phyloP scores from a whole-genome alignment of 2,888 invertebrate genomes.

The Scaptodrosophila latifasciaeformis region DNA sequence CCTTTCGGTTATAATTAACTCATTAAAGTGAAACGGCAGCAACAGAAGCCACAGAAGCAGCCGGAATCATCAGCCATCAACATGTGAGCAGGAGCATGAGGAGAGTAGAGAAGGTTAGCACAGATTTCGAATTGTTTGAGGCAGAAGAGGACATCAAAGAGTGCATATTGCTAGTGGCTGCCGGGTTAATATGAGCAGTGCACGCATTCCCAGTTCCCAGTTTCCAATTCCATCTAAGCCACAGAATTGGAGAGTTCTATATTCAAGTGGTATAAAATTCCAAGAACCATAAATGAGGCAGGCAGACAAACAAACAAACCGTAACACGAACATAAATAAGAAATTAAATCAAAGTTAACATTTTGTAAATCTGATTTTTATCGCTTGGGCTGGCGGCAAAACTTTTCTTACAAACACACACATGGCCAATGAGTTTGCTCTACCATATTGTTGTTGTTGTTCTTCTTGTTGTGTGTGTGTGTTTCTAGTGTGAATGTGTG shows the following conservation, averaged over 20 bases:
- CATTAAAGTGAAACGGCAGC: slow-evolving; percentile 67
- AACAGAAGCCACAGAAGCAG: slow-evolving; percentile 32
- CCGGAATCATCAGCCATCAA: slow-evolving; percentile 45
- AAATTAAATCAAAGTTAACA: slow-evolving; percentile 69
- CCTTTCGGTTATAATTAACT: slow-evolving; percentile 68
- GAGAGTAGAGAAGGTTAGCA: slow-evolving; percentile 1
- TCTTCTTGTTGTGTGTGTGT: background rate
- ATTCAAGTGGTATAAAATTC: too few relatives aligned
- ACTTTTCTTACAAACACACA: slow-evolving; percentile 1
- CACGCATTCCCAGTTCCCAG: too few relatives aligned
- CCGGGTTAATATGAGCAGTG: too few relatives aligned
- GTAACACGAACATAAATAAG: slow-evolving; percentile 58
- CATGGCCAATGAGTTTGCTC: background rate
- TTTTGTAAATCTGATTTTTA: slow-evolving; percentile 68
- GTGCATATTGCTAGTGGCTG: slow-evolving; percentile 20
- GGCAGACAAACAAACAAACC: slow-evolving; percentile 19
- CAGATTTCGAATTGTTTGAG: too few relatives aligned
- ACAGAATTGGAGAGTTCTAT: too few relatives aligned
- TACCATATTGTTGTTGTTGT: background rate
- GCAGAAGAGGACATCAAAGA: slow-evolving; percentile 38
- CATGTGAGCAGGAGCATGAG: background rate
- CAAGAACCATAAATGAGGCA: too few relatives aligned
- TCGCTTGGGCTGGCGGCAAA: slow-evolving; percentile 13
- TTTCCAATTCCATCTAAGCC: too few relatives aligned
- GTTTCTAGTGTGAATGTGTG: slow-evolving; percentile 24